Base-by-base conservation (phyloP, 1,140 invertebrate species). In the Dysdera silvatica region DNA sequence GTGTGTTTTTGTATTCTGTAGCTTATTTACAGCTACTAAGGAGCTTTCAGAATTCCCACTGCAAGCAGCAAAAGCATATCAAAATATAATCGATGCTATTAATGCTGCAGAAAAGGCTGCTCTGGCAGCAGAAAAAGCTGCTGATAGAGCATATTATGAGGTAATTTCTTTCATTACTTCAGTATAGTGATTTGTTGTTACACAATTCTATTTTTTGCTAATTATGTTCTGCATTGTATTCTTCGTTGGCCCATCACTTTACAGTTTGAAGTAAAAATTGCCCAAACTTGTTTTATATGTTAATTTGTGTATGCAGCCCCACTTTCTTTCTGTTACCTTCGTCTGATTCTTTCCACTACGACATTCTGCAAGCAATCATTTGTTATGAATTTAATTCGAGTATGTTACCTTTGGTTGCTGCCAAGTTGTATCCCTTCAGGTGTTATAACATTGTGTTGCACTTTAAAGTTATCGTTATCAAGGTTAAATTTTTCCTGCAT, bases 61-160 rank as follows among this genome's bases (percentile, higher is more conserved):
- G 32, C 81, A 83, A 70, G 88, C 88, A 0, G 91, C 89, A 40
- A 82, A 83, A 53, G 89, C 87, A 0, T 93, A 91, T 73, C 80
- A 87, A 69, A 84, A 84, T 67, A 92, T 95, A 45, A 82, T 87
- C 0, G 80, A 84, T 45, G 80, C 80, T 20, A 77, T 91, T 12
- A 70, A 77, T 24, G 77, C 78, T 28, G 87, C 88, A 0, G 78
- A 78, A 67, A 71, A 81, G 16, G 82, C 83, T 26, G 86, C 86
- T 0, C 72, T 78, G 18, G 80, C 81, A 59, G 89, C 89, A 0
- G 78, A 81, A n/a, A 71, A 77, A 24, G 82, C 84, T n/a, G 81
- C 84, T 0, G 75, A 83, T 28, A 74, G 81, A 28, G 81, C 83
- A 24, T 79, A 82, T 45, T 77, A 79, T 37, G 76, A 79, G 54